These are phyloP conservation scores for Altica lythri DNA, from an alignment of 2,888 invertebrate genomes.

Conservation along the genomic window DNA sequence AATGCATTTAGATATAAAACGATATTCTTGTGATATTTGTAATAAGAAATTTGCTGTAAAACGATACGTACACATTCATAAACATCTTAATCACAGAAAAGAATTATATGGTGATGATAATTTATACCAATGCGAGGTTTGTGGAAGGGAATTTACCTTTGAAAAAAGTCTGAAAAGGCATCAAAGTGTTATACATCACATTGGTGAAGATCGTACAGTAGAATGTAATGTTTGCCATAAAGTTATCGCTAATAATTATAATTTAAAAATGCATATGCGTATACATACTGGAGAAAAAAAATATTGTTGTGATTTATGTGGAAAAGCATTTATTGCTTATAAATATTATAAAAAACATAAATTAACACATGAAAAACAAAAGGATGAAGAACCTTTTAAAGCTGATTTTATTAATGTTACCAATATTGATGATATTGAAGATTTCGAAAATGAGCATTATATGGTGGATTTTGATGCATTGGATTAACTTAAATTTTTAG, in stretches of 20 bases:
- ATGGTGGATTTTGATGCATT: slow-evolving; percentile 12
- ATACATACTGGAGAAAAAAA: slow-evolving; percentile 49
- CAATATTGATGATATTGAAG: neutral
- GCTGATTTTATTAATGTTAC: neutral
- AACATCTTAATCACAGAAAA: slow-evolving; percentile 48
- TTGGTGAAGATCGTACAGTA: slow-evolving; percentile 46
- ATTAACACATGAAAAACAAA: slow-evolving; percentile 27
- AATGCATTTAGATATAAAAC: slow-evolving; percentile 48
- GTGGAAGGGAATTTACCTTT: slow-evolving; percentile 47
- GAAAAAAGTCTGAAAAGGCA: slow-evolving; percentile 49
- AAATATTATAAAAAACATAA: slow-evolving; percentile 45
- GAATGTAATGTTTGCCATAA: slow-evolving; percentile 47
- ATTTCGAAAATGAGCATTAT: slow-evolving; percentile 4
- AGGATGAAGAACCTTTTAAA: neutral
- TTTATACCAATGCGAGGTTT: slow-evolving; percentile 45
- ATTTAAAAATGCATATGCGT: slow-evolving; percentile 50
- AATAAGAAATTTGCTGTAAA: slow-evolving; percentile 47
- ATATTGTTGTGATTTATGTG: slow-evolving; percentile 47
- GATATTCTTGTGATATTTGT: slow-evolving; percentile 49
- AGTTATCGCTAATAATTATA: slow-evolving; percentile 48
- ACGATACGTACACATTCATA: slow-evolving; percentile 46
- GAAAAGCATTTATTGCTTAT: slow-evolving; percentile 44
- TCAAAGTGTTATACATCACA: slow-evolving; percentile 47
- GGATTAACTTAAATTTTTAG: slow-evolving; percentile 4
- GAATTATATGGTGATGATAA: slow-evolving; percentile 47